Evolutionary conservation across 2,888 invertebrate genomes (phyloP).

Genomic region (Perizoma affinitatum): DNA sequence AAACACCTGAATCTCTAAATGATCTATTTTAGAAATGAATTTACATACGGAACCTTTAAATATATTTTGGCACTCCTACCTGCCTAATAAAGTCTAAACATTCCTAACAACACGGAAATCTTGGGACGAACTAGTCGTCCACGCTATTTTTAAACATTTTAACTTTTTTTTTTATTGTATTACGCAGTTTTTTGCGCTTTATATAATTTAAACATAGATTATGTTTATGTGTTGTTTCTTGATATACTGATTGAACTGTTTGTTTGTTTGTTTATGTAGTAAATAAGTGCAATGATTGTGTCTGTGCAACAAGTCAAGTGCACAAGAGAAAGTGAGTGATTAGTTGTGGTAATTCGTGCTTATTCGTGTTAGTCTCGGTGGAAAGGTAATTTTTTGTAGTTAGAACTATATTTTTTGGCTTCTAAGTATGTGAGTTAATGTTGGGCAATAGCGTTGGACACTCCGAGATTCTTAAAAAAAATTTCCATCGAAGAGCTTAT

Average conservation of each 20-base stretch:
- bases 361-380: constrained; percentile 2
- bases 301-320: constrained; percentile 3
- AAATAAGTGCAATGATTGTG: background rate
- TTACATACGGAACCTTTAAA: constrained; percentile 10
- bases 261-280: background rate
- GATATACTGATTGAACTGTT: no score
- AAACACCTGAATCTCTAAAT: no score
- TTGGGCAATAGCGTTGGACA: no score
- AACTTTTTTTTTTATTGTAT: background rate
- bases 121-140: constrained; percentile 27
- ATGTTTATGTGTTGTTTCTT: no score
- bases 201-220: no score
- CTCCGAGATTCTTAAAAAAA: no score
- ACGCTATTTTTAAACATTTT: constrained; percentile 18
- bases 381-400: background rate
- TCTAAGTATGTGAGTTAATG: no score
- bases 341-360: background rate
- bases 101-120: constrained; percentile 29
- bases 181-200: no score
- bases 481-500: no score
- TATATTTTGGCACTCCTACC: background rate
- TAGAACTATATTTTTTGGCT: background rate
- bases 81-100: constrained; percentile 8
- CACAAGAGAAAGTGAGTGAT: constrained; percentile 18
- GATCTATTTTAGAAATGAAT: background rate